Percentiles rank a stretch among this genome's conserved stretches.
phyloP scores from a whole-genome alignment of 1,140 invertebrate genomes.

The Pseudomyrmex concolor region DNA sequence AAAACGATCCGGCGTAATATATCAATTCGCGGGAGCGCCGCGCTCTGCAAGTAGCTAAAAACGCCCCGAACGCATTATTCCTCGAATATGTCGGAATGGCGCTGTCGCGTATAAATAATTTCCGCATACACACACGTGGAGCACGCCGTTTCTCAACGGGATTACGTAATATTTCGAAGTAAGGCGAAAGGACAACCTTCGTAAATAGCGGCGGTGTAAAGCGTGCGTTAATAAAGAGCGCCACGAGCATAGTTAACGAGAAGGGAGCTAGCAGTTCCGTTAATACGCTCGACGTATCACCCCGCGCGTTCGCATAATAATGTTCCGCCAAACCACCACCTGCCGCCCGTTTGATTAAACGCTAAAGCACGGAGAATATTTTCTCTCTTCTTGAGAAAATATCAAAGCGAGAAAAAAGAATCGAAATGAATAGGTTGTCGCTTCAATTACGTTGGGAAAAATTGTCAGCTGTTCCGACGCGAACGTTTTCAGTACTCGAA shows the following conservation, averaged over 20 bases:
- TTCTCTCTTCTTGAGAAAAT: slow-evolving; percentile 19
- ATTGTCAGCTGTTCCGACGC: neutral
- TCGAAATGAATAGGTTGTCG: too few relatives aligned
- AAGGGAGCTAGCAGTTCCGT: slow-evolving; percentile 39
- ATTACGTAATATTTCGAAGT: slow-evolving; percentile 59
- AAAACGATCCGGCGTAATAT: slow-evolving; percentile 55
- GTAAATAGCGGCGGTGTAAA: slow-evolving; percentile 51
- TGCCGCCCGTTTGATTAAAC: slow-evolving; percentile 39
- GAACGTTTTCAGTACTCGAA: neutral
- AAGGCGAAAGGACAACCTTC: slow-evolving; percentile 51
- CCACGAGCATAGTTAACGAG: slow-evolving; percentile 49
- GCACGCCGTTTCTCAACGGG: slow-evolving; percentile 43
- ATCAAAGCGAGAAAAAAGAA: slow-evolving; percentile 13
- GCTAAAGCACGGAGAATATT: slow-evolving; percentile 20
- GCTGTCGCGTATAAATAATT: slow-evolving; percentile 59
- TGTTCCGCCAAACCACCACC: slow-evolving; percentile 29
- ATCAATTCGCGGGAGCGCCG: slow-evolving; percentile 47
- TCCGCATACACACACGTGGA: neutral
- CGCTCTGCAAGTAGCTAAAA: slow-evolving; percentile 53
- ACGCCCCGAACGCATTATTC: slow-evolving; percentile 53
- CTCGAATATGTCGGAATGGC: slow-evolving; percentile 47
- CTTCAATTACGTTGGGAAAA: neutral
- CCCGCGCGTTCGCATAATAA: slow-evolving; percentile 31
- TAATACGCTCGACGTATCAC: slow-evolving; percentile 52
- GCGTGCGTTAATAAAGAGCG: slow-evolving; percentile 55